Conservation (phyloP, 2,888 invertebrate genomes). For the Escarpia spicata region DNA sequence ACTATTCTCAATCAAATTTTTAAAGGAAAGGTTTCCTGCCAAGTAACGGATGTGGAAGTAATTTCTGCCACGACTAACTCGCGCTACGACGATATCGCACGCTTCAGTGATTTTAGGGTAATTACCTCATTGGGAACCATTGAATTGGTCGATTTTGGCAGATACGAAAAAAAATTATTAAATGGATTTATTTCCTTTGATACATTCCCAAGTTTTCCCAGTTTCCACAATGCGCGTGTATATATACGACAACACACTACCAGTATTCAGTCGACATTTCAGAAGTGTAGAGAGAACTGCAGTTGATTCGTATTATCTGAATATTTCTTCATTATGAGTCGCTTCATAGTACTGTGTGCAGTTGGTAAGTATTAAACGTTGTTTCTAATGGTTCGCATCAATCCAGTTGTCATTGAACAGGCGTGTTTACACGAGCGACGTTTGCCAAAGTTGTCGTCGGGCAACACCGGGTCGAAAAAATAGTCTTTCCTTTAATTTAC, state of each 20-base stretch:
- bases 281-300: background rate
- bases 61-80: background rate
- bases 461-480: too few species aligned
- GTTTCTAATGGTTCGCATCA: background rate
- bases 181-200: background rate
- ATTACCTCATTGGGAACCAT: background rate
- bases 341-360: background rate
- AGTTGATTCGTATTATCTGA: background rate
- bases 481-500: too few species aligned
- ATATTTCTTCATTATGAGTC: background rate
- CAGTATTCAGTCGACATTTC: background rate
- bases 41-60: background rate
- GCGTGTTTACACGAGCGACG: too few species aligned
- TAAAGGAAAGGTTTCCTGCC: too few species aligned
- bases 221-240: background rate
- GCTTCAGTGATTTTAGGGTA: background rate
- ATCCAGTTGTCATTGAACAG: background rate
- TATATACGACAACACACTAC: background rate
- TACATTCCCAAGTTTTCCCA: background rate
- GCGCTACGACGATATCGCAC: background rate
- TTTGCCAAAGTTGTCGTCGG: too few species aligned
- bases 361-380: background rate
- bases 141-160: background rate
- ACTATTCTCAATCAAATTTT: background rate
- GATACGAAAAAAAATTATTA: background rate